Evolutionary conservation across 2,797 vertebrate species (phyloP).

Genomic region (Etheostoma perlongum): DNA sequence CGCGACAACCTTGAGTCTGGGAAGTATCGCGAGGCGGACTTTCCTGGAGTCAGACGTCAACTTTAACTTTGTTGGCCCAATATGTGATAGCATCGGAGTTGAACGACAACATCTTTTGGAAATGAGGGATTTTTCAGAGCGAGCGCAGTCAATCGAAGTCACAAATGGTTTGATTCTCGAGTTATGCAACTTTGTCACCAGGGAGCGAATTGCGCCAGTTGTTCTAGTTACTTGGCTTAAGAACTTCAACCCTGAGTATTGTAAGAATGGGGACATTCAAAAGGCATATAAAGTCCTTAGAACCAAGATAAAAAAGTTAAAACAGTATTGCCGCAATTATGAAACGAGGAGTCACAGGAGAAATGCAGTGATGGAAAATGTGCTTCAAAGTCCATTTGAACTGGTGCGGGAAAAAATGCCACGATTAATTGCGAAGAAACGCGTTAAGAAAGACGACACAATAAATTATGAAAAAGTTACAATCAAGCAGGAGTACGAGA

Average conservation of each 20-base stretch:
- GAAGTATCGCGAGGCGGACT: slow-evolving; percentile 58
- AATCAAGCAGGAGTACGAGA: slow-evolving; percentile 62
- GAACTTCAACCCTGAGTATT: slow-evolving; percentile 82
- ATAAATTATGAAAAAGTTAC: slow-evolving; percentile 40
- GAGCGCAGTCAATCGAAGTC: slow-evolving; percentile 78
- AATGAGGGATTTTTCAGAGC: slow-evolving; percentile 83
- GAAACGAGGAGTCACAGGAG: slow-evolving; percentile 81
- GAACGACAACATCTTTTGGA: slow-evolving; percentile 83
- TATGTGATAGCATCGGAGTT: slow-evolving; percentile 86
- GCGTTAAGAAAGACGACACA: slow-evolving; percentile 53
- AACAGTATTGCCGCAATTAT: slow-evolving; percentile 67
- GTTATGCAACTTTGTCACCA: slow-evolving; percentile 78
- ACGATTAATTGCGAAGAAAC: slow-evolving; percentile 62
- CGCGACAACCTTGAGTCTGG: slow-evolving; percentile 79
- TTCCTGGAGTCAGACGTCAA: slow-evolving; percentile 83
- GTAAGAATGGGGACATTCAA: slow-evolving; percentile 76
- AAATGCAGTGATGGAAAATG: slow-evolving; percentile 73
- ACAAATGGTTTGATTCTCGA: slow-evolving; percentile 86
- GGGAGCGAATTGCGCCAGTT: slow-evolving; percentile 82
- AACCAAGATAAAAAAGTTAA: slow-evolving; percentile 77
- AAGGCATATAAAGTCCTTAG: slow-evolving; percentile 76
- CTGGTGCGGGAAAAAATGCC: slow-evolving; percentile 55
- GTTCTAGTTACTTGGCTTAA: slow-evolving; percentile 83
- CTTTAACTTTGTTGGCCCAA: slow-evolving; percentile 86
- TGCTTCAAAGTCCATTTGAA: slow-evolving; percentile 84